phyloP scores from a whole-genome alignment of 2,797 vertebrate genomes.

The Sebastiscus tertius region DNA sequence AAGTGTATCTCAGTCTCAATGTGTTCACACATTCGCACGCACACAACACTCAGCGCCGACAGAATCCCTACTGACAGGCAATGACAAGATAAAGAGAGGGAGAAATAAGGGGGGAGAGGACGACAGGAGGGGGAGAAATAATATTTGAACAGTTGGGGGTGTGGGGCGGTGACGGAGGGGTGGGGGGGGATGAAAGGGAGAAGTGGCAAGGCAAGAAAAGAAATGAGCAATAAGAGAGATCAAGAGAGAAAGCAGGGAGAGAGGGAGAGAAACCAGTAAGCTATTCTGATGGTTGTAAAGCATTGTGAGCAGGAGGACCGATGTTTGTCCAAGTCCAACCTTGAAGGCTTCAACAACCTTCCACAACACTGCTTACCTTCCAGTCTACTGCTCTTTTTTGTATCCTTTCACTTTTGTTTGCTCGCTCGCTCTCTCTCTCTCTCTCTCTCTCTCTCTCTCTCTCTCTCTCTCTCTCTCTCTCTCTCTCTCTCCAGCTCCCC shows the following conservation, averaged over 20 bases:
- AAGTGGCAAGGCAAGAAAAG: constrained; percentile 70
- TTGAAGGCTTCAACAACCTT: constrained; percentile 45
- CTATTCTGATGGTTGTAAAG: constrained; percentile 49
- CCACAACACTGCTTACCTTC: constrained; percentile 12
- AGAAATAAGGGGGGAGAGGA: constrained; percentile 67
- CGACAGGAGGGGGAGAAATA: constrained; percentile 75
- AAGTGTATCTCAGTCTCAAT: constrained; percentile 82
- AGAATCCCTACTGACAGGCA: constrained; percentile 85
- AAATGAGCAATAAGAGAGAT: constrained; percentile 77
- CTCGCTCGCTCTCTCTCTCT: not conserved
- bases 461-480: not conserved
- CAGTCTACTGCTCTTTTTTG: not conserved
- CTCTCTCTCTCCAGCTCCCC: not conserved
- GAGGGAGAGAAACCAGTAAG: constrained; percentile 48
- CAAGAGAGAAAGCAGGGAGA: constrained; percentile 70
- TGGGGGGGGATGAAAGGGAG: constrained; percentile 59
- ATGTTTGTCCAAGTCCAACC: constrained; percentile 62
- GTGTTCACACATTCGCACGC: constrained; percentile 70
- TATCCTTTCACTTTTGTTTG: constrained; percentile 2
- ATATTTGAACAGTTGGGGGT: constrained; percentile 78
- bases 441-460: not conserved
- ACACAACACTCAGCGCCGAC: constrained; percentile 76
- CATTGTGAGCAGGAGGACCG: constrained; percentile 43
- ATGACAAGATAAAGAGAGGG: constrained; percentile 84
- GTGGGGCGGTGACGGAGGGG: constrained; percentile 4